Evolutionary conservation across 2,888 invertebrate genomes (phyloP).

Genomic region (Andrena trimmerana): DNA sequence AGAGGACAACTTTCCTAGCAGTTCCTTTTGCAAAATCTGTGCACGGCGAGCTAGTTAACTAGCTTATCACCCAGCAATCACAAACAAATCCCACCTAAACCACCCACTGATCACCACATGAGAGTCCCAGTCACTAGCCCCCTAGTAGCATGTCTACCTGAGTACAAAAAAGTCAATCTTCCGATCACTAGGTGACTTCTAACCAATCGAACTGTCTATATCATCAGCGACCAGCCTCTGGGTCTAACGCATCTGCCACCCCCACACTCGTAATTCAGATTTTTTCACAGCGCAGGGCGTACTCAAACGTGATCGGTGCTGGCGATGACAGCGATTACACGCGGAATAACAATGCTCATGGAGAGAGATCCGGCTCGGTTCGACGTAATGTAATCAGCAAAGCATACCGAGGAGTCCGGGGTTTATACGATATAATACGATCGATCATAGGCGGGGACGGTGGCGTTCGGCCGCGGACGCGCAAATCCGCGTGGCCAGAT

Average conservation of each 20-base stretch:
- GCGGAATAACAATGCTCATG: slow-evolving; percentile 36
- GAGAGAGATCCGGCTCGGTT: slow-evolving; percentile 28
- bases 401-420: slow-evolving; percentile 8
- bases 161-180: neutral
- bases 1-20: no score
- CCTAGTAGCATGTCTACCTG: no score
- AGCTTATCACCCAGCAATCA: no score
- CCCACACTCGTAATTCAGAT: no score
- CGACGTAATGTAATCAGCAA: slow-evolving; percentile 41
- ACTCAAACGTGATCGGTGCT: slow-evolving; percentile 10
- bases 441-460: slow-evolving; percentile 34
- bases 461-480: neutral
- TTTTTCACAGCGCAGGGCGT: neutral
- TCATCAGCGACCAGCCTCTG: neutral
- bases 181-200: neutral
- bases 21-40: no score
- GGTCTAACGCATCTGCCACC: neutral
- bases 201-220: neutral
- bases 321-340: slow-evolving; percentile 48
- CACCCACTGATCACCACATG: no score
- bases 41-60: no score
- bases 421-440: slow-evolving; percentile 50
- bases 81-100: no score
- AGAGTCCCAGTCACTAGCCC: no score
- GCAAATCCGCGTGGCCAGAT: slow-evolving; percentile 43